phyloP scores from a whole-genome alignment of 2,888 invertebrate species.

The Tryphoninae sp. region DNA sequence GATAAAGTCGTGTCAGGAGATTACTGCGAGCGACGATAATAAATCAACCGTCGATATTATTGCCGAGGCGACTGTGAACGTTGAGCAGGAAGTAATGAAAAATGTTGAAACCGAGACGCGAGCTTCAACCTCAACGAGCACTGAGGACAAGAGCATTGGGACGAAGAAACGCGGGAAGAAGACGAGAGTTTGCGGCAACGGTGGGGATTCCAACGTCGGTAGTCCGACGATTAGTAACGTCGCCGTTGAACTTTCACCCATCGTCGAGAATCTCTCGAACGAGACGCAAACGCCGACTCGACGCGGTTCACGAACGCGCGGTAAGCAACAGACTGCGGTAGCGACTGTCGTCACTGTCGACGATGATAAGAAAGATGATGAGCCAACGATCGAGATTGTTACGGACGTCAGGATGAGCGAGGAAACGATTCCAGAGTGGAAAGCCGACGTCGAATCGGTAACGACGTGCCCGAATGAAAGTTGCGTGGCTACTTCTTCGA shows the following conservation, averaged over 20 bases:
- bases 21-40: not conserved
- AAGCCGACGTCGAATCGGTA: slow-evolving; percentile 78
- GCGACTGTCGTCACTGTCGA: not conserved
- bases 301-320: slow-evolving; percentile 23
- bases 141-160: slow-evolving; percentile 38
- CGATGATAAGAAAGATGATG: slow-evolving; percentile 14
- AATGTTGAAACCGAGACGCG: slow-evolving; percentile 3
- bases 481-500: slow-evolving; percentile 1
- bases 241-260: slow-evolving; percentile 32
- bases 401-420: slow-evolving; percentile 49
- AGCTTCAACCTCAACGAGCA: not conserved
- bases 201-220: not conserved
- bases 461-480: slow-evolving; percentile 73
- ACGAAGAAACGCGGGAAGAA: slow-evolving; percentile 59
- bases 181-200: slow-evolving; percentile 17
- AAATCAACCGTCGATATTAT: not conserved
- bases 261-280: slow-evolving; percentile 16
- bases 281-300: slow-evolving; percentile 15
- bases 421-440: slow-evolving; percentile 41
- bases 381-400: not conserved
- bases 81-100: slow-evolving; percentile 16
- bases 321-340: slow-evolving; percentile 7
- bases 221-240: slow-evolving; percentile 17
- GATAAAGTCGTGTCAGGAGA: not conserved
- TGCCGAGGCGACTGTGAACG: not conserved